These are phyloP conservation scores for Aporophyla lueneburgensis DNA, from an alignment of 2,888 invertebrate species.

Conservation along the genomic window DNA sequence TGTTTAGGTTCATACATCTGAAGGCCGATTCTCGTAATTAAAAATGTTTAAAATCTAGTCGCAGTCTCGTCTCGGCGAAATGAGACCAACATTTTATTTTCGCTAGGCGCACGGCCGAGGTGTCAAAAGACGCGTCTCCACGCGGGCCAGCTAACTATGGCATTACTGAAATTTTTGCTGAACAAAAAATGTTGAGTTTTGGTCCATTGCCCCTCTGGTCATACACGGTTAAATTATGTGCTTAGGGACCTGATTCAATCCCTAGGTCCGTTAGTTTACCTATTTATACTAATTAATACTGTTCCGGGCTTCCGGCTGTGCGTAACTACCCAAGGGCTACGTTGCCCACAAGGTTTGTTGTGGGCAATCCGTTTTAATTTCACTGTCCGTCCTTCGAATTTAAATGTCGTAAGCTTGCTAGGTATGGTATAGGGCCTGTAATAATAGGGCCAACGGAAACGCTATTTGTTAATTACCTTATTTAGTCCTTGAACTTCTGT, in stretches of 20 bases:
- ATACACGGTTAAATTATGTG: background rate
- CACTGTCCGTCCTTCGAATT: conserved; percentile 45
- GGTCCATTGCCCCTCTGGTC: background rate
- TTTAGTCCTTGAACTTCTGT: conserved; percentile 48
- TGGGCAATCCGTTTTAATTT: background rate
- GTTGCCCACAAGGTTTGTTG: background rate
- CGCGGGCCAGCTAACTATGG: too few species aligned
- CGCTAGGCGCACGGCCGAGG: too few species aligned
- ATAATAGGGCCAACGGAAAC: conserved; percentile 29
- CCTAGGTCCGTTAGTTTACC: background rate
- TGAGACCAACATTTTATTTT: too few species aligned
- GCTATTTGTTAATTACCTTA: conserved; percentile 46
- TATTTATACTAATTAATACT: background rate
- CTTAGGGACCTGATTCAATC: background rate
- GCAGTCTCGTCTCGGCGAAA: too few species aligned
- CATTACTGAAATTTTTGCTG: too few species aligned
- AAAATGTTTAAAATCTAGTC: too few species aligned
- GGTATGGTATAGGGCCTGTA: background rate
- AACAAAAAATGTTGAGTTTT: too few species aligned
- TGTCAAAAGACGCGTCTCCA: too few species aligned
- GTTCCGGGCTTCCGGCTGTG: background rate
- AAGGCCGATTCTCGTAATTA: too few species aligned
- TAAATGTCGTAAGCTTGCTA: conserved; percentile 32
- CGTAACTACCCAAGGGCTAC: background rate
- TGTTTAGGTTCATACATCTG: too few species aligned